Percentiles rank a stretch among this genome's conserved stretches.
Evolutionary conservation across 1,140 invertebrate genomes (phyloP).

Genomic region (Brachionus manjavacas): DNA sequence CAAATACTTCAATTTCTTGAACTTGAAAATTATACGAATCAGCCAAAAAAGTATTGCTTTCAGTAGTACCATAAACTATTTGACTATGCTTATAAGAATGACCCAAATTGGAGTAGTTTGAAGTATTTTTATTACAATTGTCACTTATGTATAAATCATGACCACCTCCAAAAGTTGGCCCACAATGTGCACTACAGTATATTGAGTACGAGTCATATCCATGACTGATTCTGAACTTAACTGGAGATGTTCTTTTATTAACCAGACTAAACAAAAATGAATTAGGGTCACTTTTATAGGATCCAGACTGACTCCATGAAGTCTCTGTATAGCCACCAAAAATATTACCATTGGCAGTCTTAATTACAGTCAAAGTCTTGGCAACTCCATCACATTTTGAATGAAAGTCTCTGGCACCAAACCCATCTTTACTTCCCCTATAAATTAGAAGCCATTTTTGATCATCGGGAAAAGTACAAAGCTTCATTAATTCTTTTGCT

Average conservation of each 20-base stretch:
- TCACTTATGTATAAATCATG: slow-evolving; percentile 31
- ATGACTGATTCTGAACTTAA: neutral
- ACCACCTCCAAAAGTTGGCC: slow-evolving; percentile 29
- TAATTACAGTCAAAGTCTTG: slow-evolving; percentile 45
- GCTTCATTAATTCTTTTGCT: neutral
- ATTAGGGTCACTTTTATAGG: slow-evolving; percentile 38
- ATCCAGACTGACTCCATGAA: slow-evolving; percentile 40
- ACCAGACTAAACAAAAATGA: slow-evolving; percentile 45
- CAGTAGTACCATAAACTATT: slow-evolving; percentile 3
- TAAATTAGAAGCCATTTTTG: slow-evolving; percentile 44
- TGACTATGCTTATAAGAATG: slow-evolving; percentile 1
- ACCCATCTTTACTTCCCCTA: slow-evolving; percentile 43
- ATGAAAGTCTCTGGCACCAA: slow-evolving; percentile 43
- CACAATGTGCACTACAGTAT: slow-evolving; percentile 12
- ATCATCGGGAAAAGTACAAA: neutral
- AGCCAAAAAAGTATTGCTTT: slow-evolving; percentile 22
- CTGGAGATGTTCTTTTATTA: neutral
- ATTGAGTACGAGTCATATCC: slow-evolving; percentile 7
- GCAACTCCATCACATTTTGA: slow-evolving; percentile 44
- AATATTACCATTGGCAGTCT: slow-evolving; percentile 43
- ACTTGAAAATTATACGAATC: slow-evolving; percentile 37
- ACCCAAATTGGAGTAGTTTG: neutral
- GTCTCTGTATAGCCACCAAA: slow-evolving; percentile 45
- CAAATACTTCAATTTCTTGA: slow-evolving; percentile 23
- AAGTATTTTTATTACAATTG: neutral